Evolutionary conservation across 2,113 vertebrate genomes (phyloP).

Genomic region (Equus przewalskii): DNA sequence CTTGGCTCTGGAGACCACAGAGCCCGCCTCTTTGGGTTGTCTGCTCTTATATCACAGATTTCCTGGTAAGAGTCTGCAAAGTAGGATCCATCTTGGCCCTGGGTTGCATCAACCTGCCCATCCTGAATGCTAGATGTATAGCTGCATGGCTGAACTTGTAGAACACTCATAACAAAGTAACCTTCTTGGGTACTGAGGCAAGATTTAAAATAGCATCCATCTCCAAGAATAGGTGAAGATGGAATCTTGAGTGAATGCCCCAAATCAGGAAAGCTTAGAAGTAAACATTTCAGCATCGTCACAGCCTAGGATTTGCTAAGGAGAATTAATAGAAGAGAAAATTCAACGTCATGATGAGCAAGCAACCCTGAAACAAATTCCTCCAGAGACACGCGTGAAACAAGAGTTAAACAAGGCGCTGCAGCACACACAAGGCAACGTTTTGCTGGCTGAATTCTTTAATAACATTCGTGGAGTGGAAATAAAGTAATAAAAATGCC

Average conservation of each 20-base stretch:
- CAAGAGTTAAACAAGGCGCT: background rate
- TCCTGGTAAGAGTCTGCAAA: background rate
- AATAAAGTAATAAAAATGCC: constrained; percentile 52
- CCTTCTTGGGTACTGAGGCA: background rate
- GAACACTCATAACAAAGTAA: background rate
- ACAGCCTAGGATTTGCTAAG: constrained; percentile 21
- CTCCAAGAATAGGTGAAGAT: background rate
- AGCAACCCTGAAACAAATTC: constrained; percentile 28
- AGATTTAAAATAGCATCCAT: background rate
- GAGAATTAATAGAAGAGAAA: constrained; percentile 52
- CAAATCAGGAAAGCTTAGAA: background rate
- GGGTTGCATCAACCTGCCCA: background rate
- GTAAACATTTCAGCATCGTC: constrained; percentile 9
- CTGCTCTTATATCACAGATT: background rate
- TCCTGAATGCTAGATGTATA: background rate
- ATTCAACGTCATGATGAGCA: constrained; percentile 28
- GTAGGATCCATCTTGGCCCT: background rate
- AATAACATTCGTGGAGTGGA: background rate
- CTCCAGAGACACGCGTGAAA: background rate
- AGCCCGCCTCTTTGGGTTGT: background rate
- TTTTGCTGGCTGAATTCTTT: constrained; percentile 21
- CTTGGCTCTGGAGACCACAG: background rate
- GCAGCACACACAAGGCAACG: background rate
- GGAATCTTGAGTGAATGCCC: constrained; percentile 3
- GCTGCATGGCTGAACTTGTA: background rate